These are phyloP conservation scores for Noctuana brunneofusca DNA, from an alignment of 2,888 invertebrate genomes.

Conservation along the genomic window DNA sequence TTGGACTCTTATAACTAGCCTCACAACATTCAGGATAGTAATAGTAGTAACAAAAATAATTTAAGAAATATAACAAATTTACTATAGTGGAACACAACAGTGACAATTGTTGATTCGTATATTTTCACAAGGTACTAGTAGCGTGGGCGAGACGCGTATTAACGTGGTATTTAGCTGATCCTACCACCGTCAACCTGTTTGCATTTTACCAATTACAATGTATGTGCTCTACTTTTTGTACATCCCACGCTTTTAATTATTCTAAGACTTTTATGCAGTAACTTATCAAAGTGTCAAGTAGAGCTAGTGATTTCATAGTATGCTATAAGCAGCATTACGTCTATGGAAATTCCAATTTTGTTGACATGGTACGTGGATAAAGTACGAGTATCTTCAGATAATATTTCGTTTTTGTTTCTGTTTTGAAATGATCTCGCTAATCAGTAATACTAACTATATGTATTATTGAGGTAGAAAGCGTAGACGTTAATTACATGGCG, in stretches of 20 bases:
- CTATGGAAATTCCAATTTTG: too few relatives aligned
- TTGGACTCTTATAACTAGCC: too few relatives aligned
- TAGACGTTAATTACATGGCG: too few relatives aligned
- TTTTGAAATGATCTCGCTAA: too few relatives aligned
- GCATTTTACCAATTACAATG: slow-evolving; percentile 41
- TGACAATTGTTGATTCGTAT: slow-evolving; percentile 27
- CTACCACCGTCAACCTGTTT: slow-evolving; percentile 39
- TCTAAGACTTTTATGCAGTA: slow-evolving; percentile 30
- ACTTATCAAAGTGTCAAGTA: slow-evolving; percentile 8
- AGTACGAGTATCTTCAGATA: too few relatives aligned
- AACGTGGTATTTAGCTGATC: slow-evolving; percentile 33
- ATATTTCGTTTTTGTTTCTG: too few relatives aligned
- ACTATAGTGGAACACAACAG: slow-evolving; percentile 1
- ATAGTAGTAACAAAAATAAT: background rate
- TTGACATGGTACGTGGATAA: too few relatives aligned
- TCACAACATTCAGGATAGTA: too few relatives aligned
- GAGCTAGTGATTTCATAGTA: slow-evolving; percentile 9
- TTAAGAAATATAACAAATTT: background rate
- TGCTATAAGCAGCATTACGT: background rate
- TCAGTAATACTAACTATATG: too few relatives aligned
- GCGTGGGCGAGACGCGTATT: slow-evolving; percentile 36
- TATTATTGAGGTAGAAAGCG: too few relatives aligned
- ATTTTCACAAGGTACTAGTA: slow-evolving; percentile 26
- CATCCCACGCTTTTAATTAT: slow-evolving; percentile 33
- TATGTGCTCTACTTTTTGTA: slow-evolving; percentile 29